Evolutionary conservation across 2,113 vertebrate species (phyloP).

Genomic region (Narcine bancroftii): DNA sequence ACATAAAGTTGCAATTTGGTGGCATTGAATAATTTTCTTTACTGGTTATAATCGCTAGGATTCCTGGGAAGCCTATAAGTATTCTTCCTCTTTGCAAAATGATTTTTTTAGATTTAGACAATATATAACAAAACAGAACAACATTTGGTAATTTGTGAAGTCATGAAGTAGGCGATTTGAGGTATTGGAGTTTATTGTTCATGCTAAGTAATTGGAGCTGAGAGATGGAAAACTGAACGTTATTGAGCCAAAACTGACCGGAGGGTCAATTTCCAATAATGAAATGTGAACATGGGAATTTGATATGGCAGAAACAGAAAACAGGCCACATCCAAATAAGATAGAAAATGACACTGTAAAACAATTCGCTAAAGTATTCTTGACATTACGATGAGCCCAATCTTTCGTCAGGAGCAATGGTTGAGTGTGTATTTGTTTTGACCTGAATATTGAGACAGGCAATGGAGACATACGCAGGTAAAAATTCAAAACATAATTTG

Average conservation of each 20-base stretch:
- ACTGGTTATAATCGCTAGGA: too few relatives aligned
- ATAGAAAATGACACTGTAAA: neutral
- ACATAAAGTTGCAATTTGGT: constrained; percentile 18
- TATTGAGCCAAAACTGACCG: neutral
- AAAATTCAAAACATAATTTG: neutral
- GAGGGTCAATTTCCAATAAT: neutral
- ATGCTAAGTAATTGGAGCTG: neutral
- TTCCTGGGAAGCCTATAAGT: neutral
- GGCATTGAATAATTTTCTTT: too few relatives aligned
- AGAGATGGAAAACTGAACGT: neutral
- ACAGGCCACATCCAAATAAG: neutral
- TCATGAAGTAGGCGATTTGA: neutral
- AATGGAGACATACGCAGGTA: neutral
- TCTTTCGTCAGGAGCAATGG: neutral
- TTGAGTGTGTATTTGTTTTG: neutral
- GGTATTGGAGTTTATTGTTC: neutral
- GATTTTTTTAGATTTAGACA: neutral
- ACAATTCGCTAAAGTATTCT: neutral
- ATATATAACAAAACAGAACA: neutral
- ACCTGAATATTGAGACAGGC: neutral
- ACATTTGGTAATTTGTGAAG: neutral
- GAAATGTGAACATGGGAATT: neutral
- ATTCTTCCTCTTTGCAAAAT: neutral
- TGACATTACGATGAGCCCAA: neutral
- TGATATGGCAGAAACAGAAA: neutral